These are phyloP conservation scores for Centruroides sculpturatus DNA, from an alignment of 1,140 invertebrate species.

Conservation along the genomic window DNA sequence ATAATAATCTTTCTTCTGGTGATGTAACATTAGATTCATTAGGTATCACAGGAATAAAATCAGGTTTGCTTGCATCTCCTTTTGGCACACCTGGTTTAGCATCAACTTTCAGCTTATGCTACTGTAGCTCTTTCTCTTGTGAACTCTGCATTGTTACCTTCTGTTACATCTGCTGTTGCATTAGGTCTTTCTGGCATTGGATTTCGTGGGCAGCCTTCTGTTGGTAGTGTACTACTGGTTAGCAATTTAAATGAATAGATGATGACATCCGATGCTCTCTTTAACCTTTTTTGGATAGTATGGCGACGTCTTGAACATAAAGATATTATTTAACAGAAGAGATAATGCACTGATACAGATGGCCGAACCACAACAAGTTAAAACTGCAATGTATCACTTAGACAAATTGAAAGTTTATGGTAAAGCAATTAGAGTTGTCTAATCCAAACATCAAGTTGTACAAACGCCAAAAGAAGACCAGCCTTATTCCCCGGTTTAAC, in stretches of 20 bases:
- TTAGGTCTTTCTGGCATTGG: constrained; percentile 12
- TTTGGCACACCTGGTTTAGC: constrained; percentile 56
- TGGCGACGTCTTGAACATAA: constrained; percentile 97
- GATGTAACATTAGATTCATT: constrained; percentile 49
- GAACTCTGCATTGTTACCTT: constrained; percentile 12
- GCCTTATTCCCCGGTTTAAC: constrained; percentile 92
- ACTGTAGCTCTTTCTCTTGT: constrained; percentile 16
- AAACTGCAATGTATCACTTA: constrained; percentile 93
- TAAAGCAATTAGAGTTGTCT: constrained; percentile 90
- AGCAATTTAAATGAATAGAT: constrained; percentile 41
- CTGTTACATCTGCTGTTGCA: constrained; percentile 6
- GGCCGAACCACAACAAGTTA: constrained; percentile 94
- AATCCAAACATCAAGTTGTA: constrained; percentile 93
- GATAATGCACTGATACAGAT: constrained; percentile 98
- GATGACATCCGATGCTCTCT: constrained; percentile 99
- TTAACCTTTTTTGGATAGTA: constrained; percentile 99
- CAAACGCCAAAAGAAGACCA: constrained; percentile 98
- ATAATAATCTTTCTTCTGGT: constrained; percentile 87
- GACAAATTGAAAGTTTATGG: constrained; percentile 93
- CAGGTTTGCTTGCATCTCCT: constrained; percentile 61
- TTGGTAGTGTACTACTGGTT: constrained; percentile 37
- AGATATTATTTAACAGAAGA: constrained; percentile 99
- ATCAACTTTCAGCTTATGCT: constrained; percentile 44
- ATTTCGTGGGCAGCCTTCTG: constrained; percentile 74
- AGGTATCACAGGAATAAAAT: constrained; percentile 14